Evolutionary conservation across 1,140 invertebrate species (phyloP).

Genomic region (Drosophila mojavensis): DNA sequence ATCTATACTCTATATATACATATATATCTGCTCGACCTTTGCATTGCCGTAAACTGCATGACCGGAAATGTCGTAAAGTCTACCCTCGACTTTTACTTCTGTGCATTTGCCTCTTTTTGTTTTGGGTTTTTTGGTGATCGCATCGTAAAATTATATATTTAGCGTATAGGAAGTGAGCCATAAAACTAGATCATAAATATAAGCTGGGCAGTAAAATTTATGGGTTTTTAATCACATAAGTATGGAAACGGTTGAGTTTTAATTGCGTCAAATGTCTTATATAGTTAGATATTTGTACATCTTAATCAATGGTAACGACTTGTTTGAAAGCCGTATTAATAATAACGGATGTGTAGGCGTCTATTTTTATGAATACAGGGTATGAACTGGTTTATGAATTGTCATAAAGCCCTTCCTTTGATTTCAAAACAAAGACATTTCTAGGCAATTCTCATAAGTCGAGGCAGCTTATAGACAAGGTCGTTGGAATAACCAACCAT

Average conservation of each 20-base stretch:
- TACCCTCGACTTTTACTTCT: neutral
- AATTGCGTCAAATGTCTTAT: slow-evolving; percentile 11
- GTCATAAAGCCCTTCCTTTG: too few species aligned
- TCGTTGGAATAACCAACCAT: too few species aligned
- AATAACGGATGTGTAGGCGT: too few species aligned
- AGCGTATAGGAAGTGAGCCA: slow-evolving; percentile 10
- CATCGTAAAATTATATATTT: slow-evolving; percentile 27
- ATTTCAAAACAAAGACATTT: too few species aligned
- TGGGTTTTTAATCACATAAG: slow-evolving; percentile 38
- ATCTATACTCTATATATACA: neutral
- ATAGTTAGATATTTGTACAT: neutral
- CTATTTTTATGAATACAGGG: too few species aligned
- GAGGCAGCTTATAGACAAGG: too few species aligned
- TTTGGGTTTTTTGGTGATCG: slow-evolving; percentile 1
- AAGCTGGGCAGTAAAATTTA: slow-evolving; percentile 32
- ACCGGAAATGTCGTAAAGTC: slow-evolving; percentile 35
- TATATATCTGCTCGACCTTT: neutral
- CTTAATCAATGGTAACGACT: too few species aligned
- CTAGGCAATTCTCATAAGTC: too few species aligned
- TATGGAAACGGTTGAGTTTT: slow-evolving; percentile 15
- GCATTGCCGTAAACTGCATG: neutral
- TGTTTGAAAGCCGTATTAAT: too few species aligned
- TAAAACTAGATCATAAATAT: slow-evolving; percentile 25
- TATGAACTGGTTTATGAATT: too few species aligned
- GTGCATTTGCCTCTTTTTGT: neutral